Percentiles rank a stretch among this genome's conserved stretches.
These are phyloP conservation scores for Neotoxoptera formosana DNA, from an alignment of 1,140 invertebrate genomes.

Conservation along the genomic window DNA sequence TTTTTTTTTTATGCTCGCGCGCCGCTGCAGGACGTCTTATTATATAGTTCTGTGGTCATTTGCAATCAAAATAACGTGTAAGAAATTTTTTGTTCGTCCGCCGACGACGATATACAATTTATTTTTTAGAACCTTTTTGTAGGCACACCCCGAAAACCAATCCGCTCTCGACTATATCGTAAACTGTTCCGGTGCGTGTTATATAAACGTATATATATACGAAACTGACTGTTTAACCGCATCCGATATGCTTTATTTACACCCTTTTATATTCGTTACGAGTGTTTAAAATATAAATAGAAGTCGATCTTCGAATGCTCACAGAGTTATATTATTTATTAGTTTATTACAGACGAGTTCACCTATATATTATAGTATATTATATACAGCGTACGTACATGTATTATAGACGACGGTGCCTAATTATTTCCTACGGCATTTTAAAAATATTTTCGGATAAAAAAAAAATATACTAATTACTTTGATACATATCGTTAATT, in stretches of 20 bases:
- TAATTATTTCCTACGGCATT: slow-evolving; percentile 1
- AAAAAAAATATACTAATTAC: neutral
- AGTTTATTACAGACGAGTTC: slow-evolving; percentile 5
- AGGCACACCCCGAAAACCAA: neutral
- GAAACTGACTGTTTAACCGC: neutral
- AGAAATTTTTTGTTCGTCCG: neutral
- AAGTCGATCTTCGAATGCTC: neutral
- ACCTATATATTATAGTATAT: neutral
- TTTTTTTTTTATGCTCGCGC: neutral
- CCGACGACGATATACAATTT: neutral
- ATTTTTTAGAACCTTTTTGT: neutral
- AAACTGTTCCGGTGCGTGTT: slow-evolving; percentile 21
- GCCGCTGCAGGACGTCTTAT: slow-evolving; percentile 3
- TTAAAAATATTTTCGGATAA: neutral
- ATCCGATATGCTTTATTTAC: neutral
- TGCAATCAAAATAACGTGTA: slow-evolving; percentile 14
- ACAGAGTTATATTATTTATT: neutral
- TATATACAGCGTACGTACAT: too few relatives aligned
- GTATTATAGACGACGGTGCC: neutral
- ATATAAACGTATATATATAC: neutral
- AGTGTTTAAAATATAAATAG: neutral
- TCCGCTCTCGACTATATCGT: neutral
- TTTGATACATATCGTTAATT: neutral
- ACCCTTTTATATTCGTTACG: neutral
- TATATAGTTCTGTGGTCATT: slow-evolving; percentile 1